These are phyloP conservation scores for Corydoras maculifer DNA, from an alignment of 2,113 vertebrate genomes.

Conservation along the genomic window DNA sequence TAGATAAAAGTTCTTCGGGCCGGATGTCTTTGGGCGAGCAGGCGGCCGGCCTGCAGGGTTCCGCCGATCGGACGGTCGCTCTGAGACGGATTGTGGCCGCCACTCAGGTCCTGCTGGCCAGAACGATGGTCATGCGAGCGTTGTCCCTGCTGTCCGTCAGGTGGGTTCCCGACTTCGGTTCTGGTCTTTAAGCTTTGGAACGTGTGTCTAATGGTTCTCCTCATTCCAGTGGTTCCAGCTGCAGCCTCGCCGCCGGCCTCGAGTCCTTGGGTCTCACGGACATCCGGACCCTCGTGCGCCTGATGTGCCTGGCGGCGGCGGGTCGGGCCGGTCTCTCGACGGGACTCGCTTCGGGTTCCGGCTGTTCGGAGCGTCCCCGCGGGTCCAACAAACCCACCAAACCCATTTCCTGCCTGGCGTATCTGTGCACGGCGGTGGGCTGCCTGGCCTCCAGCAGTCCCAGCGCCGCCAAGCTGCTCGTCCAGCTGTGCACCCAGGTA, in stretches of 20 bases:
- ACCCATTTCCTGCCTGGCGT: conserved; percentile 93
- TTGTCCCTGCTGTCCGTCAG: conserved; percentile 91
- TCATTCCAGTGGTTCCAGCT: conserved; percentile 84
- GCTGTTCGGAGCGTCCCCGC: conserved; percentile 71
- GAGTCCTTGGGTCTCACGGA: conserved; percentile 92
- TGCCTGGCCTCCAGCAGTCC: conserved; percentile 92
- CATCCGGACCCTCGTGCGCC: conserved; percentile 87
- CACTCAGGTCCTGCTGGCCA: conserved; percentile 88
- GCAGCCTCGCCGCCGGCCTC: conserved; percentile 94
- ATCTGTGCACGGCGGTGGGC: conserved; percentile 93
- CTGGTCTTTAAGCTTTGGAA: not conserved
- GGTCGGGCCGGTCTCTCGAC: conserved; percentile 92
- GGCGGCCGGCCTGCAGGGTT: conserved; percentile 81
- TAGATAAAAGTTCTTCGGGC: conserved; percentile 90
- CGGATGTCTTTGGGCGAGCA: conserved; percentile 90
- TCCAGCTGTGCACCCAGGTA: conserved; percentile 95
- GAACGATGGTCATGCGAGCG: conserved; percentile 97
- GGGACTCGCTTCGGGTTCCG: conserved; percentile 57
- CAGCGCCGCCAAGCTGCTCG: conserved; percentile 88
- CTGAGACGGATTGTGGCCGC: conserved; percentile 89
- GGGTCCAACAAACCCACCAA: conserved; percentile 83
- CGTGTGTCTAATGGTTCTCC: not conserved
- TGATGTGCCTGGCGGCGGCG: conserved; percentile 94
- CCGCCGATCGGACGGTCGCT: conserved; percentile 89
- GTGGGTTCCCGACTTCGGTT: conserved; percentile 44